Conservation (phyloP, 2,888 invertebrate species). For the Pristionchus maxplancki region DNA sequence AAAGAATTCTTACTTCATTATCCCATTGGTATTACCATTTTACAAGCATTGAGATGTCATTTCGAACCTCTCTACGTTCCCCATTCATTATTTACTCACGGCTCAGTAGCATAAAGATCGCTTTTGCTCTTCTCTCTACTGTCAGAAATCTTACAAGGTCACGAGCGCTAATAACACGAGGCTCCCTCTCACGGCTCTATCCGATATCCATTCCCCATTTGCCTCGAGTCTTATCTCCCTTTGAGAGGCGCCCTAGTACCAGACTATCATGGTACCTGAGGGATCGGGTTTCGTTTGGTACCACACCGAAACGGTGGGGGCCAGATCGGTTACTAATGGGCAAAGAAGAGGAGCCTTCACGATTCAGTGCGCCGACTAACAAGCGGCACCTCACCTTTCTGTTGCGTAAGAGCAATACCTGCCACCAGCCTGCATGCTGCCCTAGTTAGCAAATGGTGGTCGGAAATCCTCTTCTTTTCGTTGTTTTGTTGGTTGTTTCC, state of each 20-base stretch:
- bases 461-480: background rate
- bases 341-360: constrained; percentile 16
- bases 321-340: constrained; percentile 38
- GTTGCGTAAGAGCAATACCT: constrained; percentile 1
- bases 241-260: background rate
- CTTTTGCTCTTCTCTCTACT: background rate
- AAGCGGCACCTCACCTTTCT: constrained; percentile 17
- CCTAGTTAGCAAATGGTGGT: background rate
- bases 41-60: background rate
- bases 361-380: constrained; percentile 35
- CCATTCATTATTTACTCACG: background rate
- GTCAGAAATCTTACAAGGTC: constrained; percentile 36
- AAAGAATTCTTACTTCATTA: background rate
- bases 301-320: background rate
- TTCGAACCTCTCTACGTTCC: background rate
- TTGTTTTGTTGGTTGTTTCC: background rate
- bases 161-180: constrained; percentile 13
- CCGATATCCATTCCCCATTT: background rate
- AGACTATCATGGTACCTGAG: background rate
- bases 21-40: too few relatives aligned
- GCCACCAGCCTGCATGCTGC: background rate
- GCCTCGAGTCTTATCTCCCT: background rate
- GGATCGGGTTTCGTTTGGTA: constrained; percentile 12
- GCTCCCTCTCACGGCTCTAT: background rate
- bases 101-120: background rate